phyloP scores from a whole-genome alignment of 2,888 invertebrate genomes.

The Drosophila diplacantha region DNA sequence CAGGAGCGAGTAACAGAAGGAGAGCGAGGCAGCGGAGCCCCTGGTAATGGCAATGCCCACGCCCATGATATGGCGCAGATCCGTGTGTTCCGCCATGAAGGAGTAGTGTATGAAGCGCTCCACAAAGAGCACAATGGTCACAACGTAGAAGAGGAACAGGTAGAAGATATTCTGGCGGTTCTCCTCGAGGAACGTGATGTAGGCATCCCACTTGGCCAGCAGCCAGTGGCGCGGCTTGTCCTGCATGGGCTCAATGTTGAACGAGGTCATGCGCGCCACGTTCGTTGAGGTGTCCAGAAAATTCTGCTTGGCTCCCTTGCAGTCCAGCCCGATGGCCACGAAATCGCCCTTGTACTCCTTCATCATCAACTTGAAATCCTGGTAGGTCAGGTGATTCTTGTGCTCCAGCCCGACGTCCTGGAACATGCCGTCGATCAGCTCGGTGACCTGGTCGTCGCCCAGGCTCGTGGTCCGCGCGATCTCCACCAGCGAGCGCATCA shows the following conservation, averaged over 20 bases:
- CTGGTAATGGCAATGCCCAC: conserved; percentile 96
- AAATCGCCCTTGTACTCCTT: conserved; percentile 97
- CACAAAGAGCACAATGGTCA: conserved; percentile 94
- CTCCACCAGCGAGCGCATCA: conserved; percentile 94
- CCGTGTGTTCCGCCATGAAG: conserved; percentile 97
- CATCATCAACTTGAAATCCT: conserved; percentile 97
- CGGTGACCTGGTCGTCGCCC: conserved; percentile 93
- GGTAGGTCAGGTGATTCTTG: conserved; percentile 92
- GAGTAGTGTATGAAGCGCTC: conserved; percentile 97
- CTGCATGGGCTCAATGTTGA: conserved; percentile 90
- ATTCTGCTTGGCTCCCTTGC: conserved; percentile 96
- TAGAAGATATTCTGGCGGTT: conserved; percentile 98
- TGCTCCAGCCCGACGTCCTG: conserved; percentile 93
- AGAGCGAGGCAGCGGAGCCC: conserved; percentile 95
- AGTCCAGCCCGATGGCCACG: conserved; percentile 95
- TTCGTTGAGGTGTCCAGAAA: conserved; percentile 96
- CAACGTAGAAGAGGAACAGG: conserved; percentile 95
- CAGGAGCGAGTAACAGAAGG: conserved; percentile 95
- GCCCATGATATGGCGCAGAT: conserved; percentile 97
- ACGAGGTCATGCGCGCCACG: conserved; percentile 96
- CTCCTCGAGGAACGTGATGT: conserved; percentile 95
- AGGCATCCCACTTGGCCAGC: conserved; percentile 88
- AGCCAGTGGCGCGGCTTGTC: conserved; percentile 85
- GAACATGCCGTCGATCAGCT: conserved; percentile 96
- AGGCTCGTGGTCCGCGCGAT: conserved; percentile 94